Conservation (phyloP, 2,888 invertebrate species). For the Melolontha melolontha region DNA sequence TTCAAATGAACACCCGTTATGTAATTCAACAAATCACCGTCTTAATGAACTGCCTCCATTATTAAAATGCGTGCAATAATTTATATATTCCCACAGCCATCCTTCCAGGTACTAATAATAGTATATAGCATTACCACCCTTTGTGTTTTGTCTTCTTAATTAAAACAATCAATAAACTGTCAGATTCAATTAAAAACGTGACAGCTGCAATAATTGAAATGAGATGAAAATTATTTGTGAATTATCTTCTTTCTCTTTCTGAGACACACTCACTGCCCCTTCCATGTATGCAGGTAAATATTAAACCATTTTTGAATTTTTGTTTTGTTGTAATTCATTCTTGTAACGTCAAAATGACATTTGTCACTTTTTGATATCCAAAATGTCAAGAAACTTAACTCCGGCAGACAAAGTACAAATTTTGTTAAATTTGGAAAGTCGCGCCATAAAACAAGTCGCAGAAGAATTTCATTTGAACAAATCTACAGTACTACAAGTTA, state of each 20-base stretch:
- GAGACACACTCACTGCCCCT: neutral
- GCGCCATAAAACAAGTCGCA: too few species aligned
- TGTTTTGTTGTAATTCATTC: too few species aligned
- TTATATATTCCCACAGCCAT: slow-evolving; percentile 24
- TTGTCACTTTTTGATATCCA: too few species aligned
- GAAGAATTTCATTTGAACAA: too few species aligned
- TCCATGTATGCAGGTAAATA: slow-evolving; percentile 1
- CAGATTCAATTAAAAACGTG: slow-evolving; percentile 50
- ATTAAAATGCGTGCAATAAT: slow-evolving; percentile 35
- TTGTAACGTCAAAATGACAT: too few species aligned
- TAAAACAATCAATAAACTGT: slow-evolving; percentile 53
- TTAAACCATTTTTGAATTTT: too few species aligned
- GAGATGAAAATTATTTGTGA: slow-evolving; percentile 31
- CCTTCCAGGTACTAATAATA: slow-evolving; percentile 38
- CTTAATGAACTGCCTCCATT: neutral
- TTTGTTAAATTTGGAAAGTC: too few species aligned
- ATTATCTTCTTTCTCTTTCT: slow-evolving; percentile 43
- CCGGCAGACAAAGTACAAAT: too few species aligned
- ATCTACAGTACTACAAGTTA: too few species aligned
- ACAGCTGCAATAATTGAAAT: slow-evolving; percentile 50
- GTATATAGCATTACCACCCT: slow-evolving; percentile 40
- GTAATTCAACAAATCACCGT: too few species aligned
- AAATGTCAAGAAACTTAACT: too few species aligned
- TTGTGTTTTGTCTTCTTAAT: slow-evolving; percentile 46
- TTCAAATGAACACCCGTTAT: too few species aligned